A percentile compares a stretch with the other conserved stretches of the same genome.
phyloP scores from a whole-genome alignment of 2,888 invertebrate genomes.

The Biston stratarius region DNA sequence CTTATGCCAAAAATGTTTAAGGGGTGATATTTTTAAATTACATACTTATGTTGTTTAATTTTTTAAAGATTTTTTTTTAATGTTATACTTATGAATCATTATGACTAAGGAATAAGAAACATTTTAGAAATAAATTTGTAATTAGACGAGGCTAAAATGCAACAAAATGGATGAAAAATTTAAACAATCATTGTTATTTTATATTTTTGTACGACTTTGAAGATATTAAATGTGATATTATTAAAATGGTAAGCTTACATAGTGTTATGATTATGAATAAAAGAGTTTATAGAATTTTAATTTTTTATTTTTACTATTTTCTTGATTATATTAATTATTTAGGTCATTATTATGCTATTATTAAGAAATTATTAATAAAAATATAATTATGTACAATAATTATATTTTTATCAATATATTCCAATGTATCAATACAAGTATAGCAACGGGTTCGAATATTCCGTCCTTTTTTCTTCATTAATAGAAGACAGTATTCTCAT shows the following conservation, averaged over 20 bases:
- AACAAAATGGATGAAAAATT: neutral
- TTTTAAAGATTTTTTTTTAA: neutral
- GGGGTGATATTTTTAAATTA: neutral
- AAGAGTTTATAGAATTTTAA: constrained; percentile 21
- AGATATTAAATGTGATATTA: constrained; percentile 57
- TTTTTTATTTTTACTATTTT: constrained; percentile 13
- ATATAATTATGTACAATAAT: neutral
- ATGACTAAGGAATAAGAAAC: neutral
- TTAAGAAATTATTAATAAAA: neutral
- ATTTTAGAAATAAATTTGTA: neutral
- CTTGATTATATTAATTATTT: too few relatives aligned
- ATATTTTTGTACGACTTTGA: constrained; percentile 25
- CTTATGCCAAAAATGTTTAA: neutral
- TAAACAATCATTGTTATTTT: neutral
- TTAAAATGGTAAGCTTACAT: constrained; percentile 20
- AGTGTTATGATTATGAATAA: constrained; percentile 38
- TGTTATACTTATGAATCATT: neutral
- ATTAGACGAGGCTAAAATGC: neutral
- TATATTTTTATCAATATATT: too few relatives aligned
- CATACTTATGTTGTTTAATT: constrained; percentile 1
- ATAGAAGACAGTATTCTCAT: neutral
- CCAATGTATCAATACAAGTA: too few relatives aligned
- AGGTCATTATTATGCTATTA: neutral
- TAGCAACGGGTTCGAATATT: neutral
- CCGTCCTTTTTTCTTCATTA: neutral